These are phyloP conservation scores for Cyrtorhinus lividipennis DNA, from an alignment of 1,140 invertebrate genomes.

Conservation along the genomic window DNA sequence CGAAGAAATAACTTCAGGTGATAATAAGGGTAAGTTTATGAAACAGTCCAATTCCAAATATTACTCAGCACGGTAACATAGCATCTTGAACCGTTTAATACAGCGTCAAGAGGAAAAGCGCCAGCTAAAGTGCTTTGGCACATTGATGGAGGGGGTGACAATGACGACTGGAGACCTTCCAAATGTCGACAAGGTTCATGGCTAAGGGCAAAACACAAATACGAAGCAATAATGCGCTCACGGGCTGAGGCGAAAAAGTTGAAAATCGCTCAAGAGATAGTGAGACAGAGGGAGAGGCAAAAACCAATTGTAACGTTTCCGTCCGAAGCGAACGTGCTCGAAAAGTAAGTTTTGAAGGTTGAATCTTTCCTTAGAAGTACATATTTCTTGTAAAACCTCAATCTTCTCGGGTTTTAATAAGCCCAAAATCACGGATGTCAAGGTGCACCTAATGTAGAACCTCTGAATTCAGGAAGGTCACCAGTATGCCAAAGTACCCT, in stretches of 20 bases:
- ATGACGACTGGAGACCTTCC: not conserved
- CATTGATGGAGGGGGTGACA: not conserved
- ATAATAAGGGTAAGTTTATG: too few relatives aligned
- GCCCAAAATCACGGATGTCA: too few relatives aligned
- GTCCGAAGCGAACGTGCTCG: not conserved
- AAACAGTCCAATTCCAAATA: too few relatives aligned
- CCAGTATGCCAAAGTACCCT: too few relatives aligned
- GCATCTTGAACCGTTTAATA: too few relatives aligned
- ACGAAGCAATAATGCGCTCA: not conserved
- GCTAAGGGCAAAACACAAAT: not conserved
- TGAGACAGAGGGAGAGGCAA: not conserved
- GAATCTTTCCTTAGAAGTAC: too few relatives aligned
- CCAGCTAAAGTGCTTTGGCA: not conserved
- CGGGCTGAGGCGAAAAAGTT: not conserved
- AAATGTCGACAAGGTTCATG: not conserved
- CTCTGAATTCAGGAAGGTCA: too few relatives aligned
- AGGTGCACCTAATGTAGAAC: too few relatives aligned
- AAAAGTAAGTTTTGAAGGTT: not conserved
- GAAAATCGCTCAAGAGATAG: not conserved
- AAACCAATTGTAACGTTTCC: not conserved
- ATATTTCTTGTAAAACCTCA: not conserved
- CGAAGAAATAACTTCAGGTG: too few relatives aligned
- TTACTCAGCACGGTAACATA: too few relatives aligned
- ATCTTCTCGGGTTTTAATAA: not conserved
- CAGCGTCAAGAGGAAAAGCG: too few relatives aligned